Evolutionary conservation across 2,888 invertebrate species (phyloP).

Genomic region (Pollenia griseotomentosa): DNA sequence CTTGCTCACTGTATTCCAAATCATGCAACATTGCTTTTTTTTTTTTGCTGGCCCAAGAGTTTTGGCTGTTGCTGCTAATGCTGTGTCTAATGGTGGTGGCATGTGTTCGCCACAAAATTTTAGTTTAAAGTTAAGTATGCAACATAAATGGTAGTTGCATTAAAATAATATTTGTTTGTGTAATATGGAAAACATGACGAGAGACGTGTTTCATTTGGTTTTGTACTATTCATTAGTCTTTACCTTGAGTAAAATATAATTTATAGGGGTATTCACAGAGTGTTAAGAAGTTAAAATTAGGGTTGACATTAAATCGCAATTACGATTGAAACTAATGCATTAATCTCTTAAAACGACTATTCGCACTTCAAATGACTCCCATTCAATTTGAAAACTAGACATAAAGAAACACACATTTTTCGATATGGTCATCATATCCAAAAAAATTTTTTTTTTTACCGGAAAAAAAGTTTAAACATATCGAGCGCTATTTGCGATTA

Average conservation of each 20-base stretch:
- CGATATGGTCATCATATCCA: too few species aligned
- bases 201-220: slow-evolving; percentile 50
- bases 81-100: slow-evolving; percentile 53
- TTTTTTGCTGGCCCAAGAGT: slow-evolving; percentile 42
- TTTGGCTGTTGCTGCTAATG: slow-evolving; percentile 19
- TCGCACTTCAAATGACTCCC: too few species aligned
- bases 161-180: slow-evolving; percentile 68
- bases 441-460: too few species aligned
- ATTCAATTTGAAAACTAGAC: too few species aligned
- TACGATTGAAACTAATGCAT: too few species aligned
- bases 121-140: slow-evolving; percentile 22
- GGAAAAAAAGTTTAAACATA: too few species aligned
- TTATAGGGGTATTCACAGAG: slow-evolving; percentile 12
- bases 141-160: slow-evolving; percentile 65
- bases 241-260: slow-evolving; percentile 34
- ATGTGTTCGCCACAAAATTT: slow-evolving; percentile 63
- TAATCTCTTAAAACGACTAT: too few species aligned
- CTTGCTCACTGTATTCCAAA: slow-evolving; percentile 14
- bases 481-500: too few species aligned
- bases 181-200: slow-evolving; percentile 70
- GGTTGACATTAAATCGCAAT: too few species aligned
- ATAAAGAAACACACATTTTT: too few species aligned
- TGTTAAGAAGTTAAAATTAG: neutral
- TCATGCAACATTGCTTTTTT: slow-evolving; percentile 48
- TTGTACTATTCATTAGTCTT: slow-evolving; percentile 14